A percentile compares a stretch with the other conserved stretches of the same genome.
phyloP scores from a whole-genome alignment of 2,888 invertebrate species.

The Pristionchus exspectatus region DNA sequence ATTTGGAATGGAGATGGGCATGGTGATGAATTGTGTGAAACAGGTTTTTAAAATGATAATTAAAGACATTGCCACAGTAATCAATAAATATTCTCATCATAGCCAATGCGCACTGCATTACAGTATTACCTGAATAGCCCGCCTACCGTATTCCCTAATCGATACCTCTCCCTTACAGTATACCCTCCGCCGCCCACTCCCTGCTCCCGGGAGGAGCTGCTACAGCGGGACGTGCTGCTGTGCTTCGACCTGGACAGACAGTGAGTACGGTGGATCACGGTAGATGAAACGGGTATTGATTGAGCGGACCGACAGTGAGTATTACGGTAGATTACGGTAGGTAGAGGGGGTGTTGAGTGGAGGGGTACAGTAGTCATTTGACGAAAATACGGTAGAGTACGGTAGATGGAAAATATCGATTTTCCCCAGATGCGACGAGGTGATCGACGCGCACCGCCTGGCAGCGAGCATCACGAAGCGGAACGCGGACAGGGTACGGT shows the following conservation, averaged over 20 bases:
- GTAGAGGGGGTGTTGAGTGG: no score
- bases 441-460: constrained; percentile 28
- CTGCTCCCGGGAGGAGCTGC: background rate
- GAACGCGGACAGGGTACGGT: constrained; percentile 41
- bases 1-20: no score
- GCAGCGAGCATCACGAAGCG: background rate
- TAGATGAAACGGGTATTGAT: background rate
- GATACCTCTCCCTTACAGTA: background rate
- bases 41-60: no score
- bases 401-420: background rate
- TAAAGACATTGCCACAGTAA: no score
- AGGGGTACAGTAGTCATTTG: no score
- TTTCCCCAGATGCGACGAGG: constrained; percentile 43
- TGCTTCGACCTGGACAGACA: constrained; percentile 39
- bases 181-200: background rate
- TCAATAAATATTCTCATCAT: no score
- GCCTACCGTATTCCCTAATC: background rate
- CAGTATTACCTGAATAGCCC: no score
- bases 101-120: background rate
- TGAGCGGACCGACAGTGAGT: background rate
- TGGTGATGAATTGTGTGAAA: no score
- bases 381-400: background rate
- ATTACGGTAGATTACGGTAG: background rate
- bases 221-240: background rate
- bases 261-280: constrained; percentile 3